These are phyloP conservation scores for Scaptomyza reducta DNA, from an alignment of 2,888 invertebrate genomes.

Conservation along the genomic window DNA sequence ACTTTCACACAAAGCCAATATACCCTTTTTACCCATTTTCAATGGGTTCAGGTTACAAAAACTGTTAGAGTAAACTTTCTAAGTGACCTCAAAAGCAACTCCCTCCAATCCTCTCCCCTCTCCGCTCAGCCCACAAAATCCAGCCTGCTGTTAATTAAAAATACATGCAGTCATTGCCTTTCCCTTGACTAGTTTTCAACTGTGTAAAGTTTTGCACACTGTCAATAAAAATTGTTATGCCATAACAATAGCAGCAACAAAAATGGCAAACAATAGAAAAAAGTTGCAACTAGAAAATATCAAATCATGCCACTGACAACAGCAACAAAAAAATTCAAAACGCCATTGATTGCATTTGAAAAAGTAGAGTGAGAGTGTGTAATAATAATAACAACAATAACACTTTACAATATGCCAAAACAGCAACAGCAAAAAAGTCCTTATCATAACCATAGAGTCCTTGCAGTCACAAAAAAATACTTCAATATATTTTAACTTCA, in stretches of 20 bases:
- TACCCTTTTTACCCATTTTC: no score
- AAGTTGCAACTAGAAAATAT: conserved; percentile 33
- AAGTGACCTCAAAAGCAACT: conserved; percentile 3
- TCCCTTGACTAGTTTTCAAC: neutral
- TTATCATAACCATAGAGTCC: conserved; percentile 16
- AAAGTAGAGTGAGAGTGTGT: neutral
- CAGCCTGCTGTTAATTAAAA: conserved; percentile 53
- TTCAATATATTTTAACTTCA: no score
- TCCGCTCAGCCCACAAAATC: no score
- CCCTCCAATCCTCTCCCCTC: neutral
- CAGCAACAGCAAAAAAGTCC: neutral
- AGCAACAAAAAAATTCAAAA: conserved; percentile 30
- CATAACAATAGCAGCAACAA: conserved; percentile 41
- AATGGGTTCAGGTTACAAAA: no score
- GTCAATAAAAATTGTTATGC: conserved; percentile 56
- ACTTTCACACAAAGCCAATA: no score
- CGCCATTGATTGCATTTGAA: conserved; percentile 60
- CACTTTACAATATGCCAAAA: conserved; percentile 16
- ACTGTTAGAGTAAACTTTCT: neutral
- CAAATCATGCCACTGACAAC: conserved; percentile 53
- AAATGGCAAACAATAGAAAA: conserved; percentile 30
- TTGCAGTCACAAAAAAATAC: no score
- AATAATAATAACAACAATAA: conserved; percentile 9
- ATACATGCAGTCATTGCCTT: conserved; percentile 33
- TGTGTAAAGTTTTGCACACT: conserved; percentile 27